A percentile compares a stretch with the other conserved stretches of the same genome.
These are phyloP conservation scores for Acanthosoma haemorrhoidale DNA, from an alignment of 2,888 invertebrate genomes.

Conservation along the genomic window DNA sequence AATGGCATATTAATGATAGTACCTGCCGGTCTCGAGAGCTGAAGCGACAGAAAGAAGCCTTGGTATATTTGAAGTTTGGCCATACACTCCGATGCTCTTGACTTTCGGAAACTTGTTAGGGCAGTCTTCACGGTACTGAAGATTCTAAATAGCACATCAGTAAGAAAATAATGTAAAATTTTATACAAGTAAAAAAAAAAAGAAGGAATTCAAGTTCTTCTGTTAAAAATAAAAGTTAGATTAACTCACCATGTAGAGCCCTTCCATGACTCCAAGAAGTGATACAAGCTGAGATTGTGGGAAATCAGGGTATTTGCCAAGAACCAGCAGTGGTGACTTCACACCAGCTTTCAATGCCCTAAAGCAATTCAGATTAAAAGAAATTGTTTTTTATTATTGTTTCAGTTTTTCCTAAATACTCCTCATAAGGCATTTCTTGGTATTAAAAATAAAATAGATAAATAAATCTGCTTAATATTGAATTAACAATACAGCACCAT, in stretches of 20 bases:
- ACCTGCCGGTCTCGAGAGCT: constrained; percentile 70
- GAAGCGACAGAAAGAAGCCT: constrained; percentile 56
- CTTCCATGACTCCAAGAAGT: constrained; percentile 80
- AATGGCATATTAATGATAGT: too few species aligned
- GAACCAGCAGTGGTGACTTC: constrained; percentile 68
- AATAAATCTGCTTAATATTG: too few species aligned
- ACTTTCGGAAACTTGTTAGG: constrained; percentile 57
- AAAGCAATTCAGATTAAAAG: constrained; percentile 36
- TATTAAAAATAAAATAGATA: too few species aligned
- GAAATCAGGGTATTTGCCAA: constrained; percentile 56
- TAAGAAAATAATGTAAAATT: neutral
- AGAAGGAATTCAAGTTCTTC: neutral
- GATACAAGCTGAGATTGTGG: constrained; percentile 71
- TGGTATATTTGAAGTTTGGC: constrained; percentile 52
- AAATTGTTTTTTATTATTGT: neutral
- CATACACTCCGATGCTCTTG: constrained; percentile 57
- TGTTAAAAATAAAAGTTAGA: neutral
- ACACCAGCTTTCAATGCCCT: constrained; percentile 83
- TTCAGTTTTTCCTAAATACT: neutral
- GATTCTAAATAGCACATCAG: constrained; percentile 59
- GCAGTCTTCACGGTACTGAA: constrained; percentile 71
- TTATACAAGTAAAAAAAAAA: neutral
- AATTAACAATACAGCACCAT: too few species aligned
- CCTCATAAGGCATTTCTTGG: too few species aligned
- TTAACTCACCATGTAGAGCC: constrained; percentile 78